phyloP scores from a whole-genome alignment of 92 coral and sea anemone genomes.

The Phymanthus crucifer region DNA sequence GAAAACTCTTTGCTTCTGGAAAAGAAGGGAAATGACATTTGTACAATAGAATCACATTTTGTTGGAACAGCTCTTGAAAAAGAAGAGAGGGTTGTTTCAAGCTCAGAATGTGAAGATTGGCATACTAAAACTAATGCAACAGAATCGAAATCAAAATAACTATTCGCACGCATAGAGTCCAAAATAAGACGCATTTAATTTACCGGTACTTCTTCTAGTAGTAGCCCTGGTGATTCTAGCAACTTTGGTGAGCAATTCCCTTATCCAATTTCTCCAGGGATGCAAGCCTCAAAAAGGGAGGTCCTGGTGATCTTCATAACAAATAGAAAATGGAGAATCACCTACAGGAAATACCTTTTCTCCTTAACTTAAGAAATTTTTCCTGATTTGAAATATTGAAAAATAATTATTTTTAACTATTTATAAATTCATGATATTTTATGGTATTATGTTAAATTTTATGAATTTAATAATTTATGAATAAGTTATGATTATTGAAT shows the following conservation, averaged over 20 bases:
- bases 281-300: conserved; percentile 36
- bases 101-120: background rate
- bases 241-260: conserved; percentile 16
- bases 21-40: too few species aligned
- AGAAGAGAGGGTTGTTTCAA: background rate
- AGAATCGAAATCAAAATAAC: background rate
- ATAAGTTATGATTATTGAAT: too few species aligned
- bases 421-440: too few species aligned
- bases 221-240: background rate
- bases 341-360: background rate
- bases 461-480: too few species aligned
- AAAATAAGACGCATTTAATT: background rate
- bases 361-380: background rate
- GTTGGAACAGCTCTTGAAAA: background rate
- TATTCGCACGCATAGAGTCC: background rate
- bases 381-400: background rate
- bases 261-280: conserved; percentile 71
- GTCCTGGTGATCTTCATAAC: conserved; percentile 36
- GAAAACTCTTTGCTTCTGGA: too few species aligned
- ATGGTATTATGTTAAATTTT: too few species aligned
- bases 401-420: too few species aligned
- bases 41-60: too few species aligned
- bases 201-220: background rate
- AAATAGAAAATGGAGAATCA: conserved; percentile 27
- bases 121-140: background rate